phyloP scores from a whole-genome alignment of 2,888 invertebrate genomes.

The Papilio demoleus region DNA sequence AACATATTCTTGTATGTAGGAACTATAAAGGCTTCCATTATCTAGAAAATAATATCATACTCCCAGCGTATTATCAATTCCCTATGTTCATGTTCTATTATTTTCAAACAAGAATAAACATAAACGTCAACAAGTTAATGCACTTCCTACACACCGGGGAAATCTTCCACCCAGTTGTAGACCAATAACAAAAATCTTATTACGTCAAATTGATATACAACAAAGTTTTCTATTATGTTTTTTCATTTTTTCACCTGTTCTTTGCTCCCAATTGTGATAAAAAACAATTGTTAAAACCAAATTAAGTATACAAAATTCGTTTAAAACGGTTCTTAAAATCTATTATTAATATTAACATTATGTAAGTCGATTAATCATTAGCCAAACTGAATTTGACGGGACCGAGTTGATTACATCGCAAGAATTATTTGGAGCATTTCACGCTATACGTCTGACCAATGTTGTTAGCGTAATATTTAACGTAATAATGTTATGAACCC shows the following conservation, averaged over 20 bases:
- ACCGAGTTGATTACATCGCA: not conserved
- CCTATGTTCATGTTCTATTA: constrained; percentile 20
- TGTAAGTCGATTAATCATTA: constrained; percentile 6
- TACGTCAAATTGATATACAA: constrained; percentile 28
- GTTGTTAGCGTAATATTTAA: not conserved
- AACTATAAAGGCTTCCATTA: constrained; percentile 6
- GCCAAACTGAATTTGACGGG: constrained; percentile 9
- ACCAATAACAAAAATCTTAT: constrained; percentile 33
- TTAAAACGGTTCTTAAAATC: not conserved
- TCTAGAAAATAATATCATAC: not conserved
- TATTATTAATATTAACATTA: not conserved
- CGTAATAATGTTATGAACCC: no score
- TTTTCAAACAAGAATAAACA: constrained; percentile 27
- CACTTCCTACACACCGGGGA: constrained; percentile 28
- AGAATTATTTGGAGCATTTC: not conserved
- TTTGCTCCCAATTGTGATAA: not conserved
- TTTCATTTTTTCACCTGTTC: not conserved
- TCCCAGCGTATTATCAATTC: not conserved
- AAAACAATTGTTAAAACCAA: not conserved
- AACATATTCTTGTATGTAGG: no score
- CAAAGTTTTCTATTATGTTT: constrained; percentile 8
- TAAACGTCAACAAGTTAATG: constrained; percentile 37
- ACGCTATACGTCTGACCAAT: not conserved
- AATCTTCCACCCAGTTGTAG: constrained; percentile 27
- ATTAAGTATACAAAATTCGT: not conserved